Conservation (phyloP, 2,113 vertebrate genomes). For the Lutjanus erythropterus region DNA sequence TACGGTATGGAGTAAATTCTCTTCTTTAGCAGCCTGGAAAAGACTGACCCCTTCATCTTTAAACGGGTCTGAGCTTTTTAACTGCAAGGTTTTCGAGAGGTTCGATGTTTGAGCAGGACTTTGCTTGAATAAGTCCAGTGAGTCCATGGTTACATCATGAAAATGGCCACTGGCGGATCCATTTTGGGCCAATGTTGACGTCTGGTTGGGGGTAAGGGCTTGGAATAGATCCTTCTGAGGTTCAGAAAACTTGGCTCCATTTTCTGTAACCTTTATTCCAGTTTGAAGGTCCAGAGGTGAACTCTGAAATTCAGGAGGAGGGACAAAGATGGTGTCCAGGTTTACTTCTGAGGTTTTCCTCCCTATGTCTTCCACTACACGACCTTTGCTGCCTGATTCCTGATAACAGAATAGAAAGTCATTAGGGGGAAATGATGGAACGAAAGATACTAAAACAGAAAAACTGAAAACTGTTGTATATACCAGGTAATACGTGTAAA, state of each 20-base stretch:
- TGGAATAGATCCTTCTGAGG: conserved; percentile 33
- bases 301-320: conserved; percentile 46
- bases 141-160: neutral
- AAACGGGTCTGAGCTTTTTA: conserved; percentile 12
- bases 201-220: neutral
- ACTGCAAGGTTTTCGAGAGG: neutral
- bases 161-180: neutral
- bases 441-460: neutral
- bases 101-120: neutral
- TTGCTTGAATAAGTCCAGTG: conserved; percentile 21
- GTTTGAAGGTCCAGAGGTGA: conserved; percentile 15
- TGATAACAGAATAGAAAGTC: conserved; percentile 25
- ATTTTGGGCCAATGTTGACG: neutral
- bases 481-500: conserved; percentile 48
- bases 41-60: neutral
- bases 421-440: neutral
- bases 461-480: neutral
- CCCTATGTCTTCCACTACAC: accelerated
- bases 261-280: conserved; percentile 14
- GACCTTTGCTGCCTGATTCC: conserved; percentile 41
- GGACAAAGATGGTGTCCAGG: neutral
- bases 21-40: conserved; percentile 14
- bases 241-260: neutral
- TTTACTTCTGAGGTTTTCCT: neutral
- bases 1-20: neutral